Evolutionary conservation across 35 echinoderm and acorn worm species (phyloP).

Genomic region (Acanthaster planci): DNA sequence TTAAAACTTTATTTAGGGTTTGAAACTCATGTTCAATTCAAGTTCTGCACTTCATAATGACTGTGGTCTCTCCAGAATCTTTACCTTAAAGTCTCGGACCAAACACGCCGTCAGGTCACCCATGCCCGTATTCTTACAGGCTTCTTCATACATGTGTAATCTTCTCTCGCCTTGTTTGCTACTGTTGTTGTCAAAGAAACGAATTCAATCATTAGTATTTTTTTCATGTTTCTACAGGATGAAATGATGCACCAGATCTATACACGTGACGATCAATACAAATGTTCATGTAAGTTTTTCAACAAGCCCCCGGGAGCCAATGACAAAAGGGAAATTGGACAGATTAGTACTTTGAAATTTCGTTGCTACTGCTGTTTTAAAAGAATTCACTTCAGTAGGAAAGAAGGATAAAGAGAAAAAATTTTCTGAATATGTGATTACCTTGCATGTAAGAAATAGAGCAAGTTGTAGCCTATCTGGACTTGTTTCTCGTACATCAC

Average conservation of each 20-base stretch:
- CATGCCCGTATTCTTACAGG: conserved; percentile 86
- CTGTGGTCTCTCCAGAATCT: background rate
- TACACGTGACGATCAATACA: background rate
- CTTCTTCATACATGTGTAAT: conserved; percentile 96
- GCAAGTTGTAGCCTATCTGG: conserved; percentile 87
- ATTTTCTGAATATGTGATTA: conserved; percentile 17
- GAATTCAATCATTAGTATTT: too few species aligned
- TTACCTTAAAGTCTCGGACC: conserved; percentile 92
- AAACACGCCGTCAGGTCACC: conserved; percentile 78
- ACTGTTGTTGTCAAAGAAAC: conserved; percentile 30
- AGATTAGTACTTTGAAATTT: too few species aligned
- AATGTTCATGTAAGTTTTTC: background rate
- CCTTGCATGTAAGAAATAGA: conserved; percentile 94
- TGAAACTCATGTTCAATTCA: too few species aligned
- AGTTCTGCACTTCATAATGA: too few species aligned
- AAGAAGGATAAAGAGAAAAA: background rate
- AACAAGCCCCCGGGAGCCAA: background rate
- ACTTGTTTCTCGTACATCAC: conserved; percentile 92
- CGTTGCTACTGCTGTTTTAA: too few species aligned
- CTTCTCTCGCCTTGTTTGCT: conserved; percentile 82
- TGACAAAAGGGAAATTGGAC: too few species aligned
- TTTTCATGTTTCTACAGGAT: background rate
- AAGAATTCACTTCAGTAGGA: too few species aligned
- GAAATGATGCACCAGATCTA: background rate
- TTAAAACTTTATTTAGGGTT: too few species aligned